Evolutionary conservation across 2,888 invertebrate species (phyloP), one percentile per base, ranked within the genome.

Genomic region (Elegia similella): DNA sequence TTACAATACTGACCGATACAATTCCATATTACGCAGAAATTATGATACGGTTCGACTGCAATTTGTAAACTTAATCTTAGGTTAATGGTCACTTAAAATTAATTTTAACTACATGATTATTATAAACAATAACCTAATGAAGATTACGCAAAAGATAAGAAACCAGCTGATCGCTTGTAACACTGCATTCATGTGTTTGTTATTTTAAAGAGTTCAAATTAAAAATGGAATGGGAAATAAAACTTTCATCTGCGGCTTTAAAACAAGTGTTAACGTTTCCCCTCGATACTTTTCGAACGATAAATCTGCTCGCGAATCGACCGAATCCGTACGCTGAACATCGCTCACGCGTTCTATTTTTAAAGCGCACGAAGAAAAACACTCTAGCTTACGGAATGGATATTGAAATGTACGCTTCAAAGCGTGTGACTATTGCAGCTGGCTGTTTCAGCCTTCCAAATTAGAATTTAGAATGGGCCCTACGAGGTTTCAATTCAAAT

Each of bases 281-380:
- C 72, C 74, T 66, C 71, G 80, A 76, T 85, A 80, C 80, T 82
- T 82, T 76, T 72, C 68, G 74, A 75, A 68, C 82, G 75, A 87
- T 88, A 88, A 88, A 88, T 88, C 83, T 78, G 84, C 81, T 82
- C 79, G 85, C 87, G 83, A 84, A 88, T 84, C 81, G 80, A 76
- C 76, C 77, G 77, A 80, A 80, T 82, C 79, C 79, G 78, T 76
- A 67, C 78, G 74, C 72, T 73, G 80, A 75, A 76, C 84, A 83
- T 83, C 78, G 78, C 77, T 80, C 80, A 81, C 76, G 73, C 66
- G 72, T 74, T 80, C 81, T 86, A 84, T 86, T 82, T 81, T 82
- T 82, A 82, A 82, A 80, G 80, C 70, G 74, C 73, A 68, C 76
- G 70, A 76, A 72, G 80, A 79, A 84, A 84, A 86, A 82, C 80